Conservation (phyloP, 2,888 invertebrate genomes). For the Drosophila multiciliata region DNA sequence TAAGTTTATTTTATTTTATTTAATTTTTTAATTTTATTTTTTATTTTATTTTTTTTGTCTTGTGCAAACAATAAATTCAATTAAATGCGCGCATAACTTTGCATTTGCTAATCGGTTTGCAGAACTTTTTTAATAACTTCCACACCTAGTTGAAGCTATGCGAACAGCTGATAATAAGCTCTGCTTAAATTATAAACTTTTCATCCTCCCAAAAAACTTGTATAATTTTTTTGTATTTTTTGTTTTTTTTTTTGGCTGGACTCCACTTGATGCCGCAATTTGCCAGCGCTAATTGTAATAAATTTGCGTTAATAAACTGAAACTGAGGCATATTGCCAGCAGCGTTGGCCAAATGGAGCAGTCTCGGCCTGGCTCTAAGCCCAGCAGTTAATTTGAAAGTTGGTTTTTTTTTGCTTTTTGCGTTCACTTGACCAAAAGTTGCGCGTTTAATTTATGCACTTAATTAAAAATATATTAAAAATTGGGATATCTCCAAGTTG, state of each 20-base stretch:
- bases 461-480: slow-evolving; percentile 56
- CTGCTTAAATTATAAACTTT: slow-evolving; percentile 78
- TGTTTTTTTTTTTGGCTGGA: slow-evolving; percentile 15
- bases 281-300: slow-evolving; percentile 72
- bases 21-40: neutral
- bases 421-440: slow-evolving; percentile 22
- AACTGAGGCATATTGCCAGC: slow-evolving; percentile 65
- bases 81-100: slow-evolving; percentile 68
- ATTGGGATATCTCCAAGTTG: neutral
- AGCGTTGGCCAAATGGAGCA: slow-evolving; percentile 50
- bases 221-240: slow-evolving; percentile 29
- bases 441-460: slow-evolving; percentile 15
- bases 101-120: slow-evolving; percentile 65
- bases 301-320: slow-evolving; percentile 76
- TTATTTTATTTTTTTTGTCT: neutral
- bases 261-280: slow-evolving; percentile 55
- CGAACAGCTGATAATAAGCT: slow-evolving; percentile 69
- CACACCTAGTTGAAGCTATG: slow-evolving; percentile 63
- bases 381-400: slow-evolving; percentile 13
- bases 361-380: slow-evolving; percentile 5
- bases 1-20: no score
- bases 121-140: slow-evolving; percentile 74
- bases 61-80: slow-evolving; percentile 53
- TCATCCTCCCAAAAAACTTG: slow-evolving; percentile 38
- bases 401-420: neutral